A percentile compares a stretch with the other conserved stretches of the same genome.
These are phyloP conservation scores for Trichosurus vulpecula DNA, from an alignment of 2,797 vertebrate species.

Conservation along the genomic window DNA sequence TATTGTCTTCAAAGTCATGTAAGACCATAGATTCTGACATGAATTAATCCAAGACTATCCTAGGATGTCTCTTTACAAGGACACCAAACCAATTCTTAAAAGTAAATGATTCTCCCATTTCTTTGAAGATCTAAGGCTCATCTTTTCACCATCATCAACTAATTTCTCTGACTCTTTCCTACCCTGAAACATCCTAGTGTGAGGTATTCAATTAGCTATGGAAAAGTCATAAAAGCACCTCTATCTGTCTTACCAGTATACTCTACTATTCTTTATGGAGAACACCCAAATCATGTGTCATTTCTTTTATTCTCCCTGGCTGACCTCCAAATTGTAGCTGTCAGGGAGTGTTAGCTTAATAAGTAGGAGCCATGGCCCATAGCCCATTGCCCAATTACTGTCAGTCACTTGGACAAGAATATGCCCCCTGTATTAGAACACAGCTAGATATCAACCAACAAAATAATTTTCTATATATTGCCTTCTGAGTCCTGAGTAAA, in stretches of 20 bases:
- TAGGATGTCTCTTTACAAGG: constrained; percentile 4
- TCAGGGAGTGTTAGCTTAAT: constrained; percentile 73
- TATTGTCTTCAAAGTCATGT: constrained; percentile 18
- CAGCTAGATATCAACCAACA: constrained; percentile 35
- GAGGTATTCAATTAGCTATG: constrained; percentile 27
- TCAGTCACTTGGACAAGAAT: constrained; percentile 65
- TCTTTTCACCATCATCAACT: constrained; percentile 23
- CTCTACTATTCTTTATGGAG: constrained; percentile 58
- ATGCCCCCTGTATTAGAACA: constrained; percentile 42
- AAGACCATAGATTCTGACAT: background rate
- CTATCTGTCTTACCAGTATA: constrained; percentile 46
- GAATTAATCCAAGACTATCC: background rate
- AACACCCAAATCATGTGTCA: constrained; percentile 20
- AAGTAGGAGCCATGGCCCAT: constrained; percentile 70
- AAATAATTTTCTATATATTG: constrained; percentile 34
- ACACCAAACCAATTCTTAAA: background rate
- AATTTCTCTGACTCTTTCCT: constrained; percentile 44
- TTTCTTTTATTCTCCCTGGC: constrained; percentile 69
- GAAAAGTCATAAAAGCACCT: constrained; percentile 59
- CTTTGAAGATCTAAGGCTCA: background rate
- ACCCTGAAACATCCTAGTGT: background rate
- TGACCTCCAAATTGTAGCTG: constrained; percentile 73
- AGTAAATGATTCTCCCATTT: background rate
- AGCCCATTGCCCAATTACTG: constrained; percentile 74
- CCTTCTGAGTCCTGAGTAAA: constrained; percentile 40